A percentile compares a stretch with the other conserved stretches of the same genome.
phyloP scores from a whole-genome alignment of 2,888 invertebrate genomes.

The Chironomus tentans region DNA sequence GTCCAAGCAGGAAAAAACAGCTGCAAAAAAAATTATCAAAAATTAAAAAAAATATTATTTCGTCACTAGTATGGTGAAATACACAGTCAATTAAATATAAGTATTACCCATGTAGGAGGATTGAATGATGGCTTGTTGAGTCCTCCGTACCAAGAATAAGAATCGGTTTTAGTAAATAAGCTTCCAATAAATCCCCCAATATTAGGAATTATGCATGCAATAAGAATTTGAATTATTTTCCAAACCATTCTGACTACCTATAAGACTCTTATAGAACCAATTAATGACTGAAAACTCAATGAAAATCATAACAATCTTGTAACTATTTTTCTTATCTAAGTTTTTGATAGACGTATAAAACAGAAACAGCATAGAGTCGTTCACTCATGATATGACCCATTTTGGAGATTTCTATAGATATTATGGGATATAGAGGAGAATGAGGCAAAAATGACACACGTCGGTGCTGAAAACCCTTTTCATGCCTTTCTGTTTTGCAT shows the following conservation, averaged over 20 bases:
- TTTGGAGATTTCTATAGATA: no score
- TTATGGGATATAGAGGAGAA: no score
- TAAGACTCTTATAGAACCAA: not conserved
- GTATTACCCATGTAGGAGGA: constrained; percentile 20
- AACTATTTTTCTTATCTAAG: no score
- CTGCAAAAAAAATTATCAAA: not conserved
- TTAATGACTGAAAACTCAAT: not conserved
- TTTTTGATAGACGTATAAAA: no score
- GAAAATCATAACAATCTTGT: no score
- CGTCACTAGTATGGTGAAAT: not conserved
- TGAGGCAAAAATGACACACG: no score
- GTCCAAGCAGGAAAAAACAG: constrained; percentile 16
- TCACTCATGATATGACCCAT: no score
- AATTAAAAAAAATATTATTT: not conserved
- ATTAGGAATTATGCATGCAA: constrained; percentile 7
- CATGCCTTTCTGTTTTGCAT: no score
- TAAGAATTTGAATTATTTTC: not conserved
- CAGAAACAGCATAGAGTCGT: no score
- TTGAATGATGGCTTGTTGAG: constrained; percentile 4
- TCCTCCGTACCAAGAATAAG: not conserved
- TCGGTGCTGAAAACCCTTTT: no score
- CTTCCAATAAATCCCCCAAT: not conserved
- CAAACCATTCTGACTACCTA: not conserved
- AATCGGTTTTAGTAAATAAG: not conserved
- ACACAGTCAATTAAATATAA: not conserved